Conservation (phyloP, 2,888 invertebrate species). For the Fragum whitleyi region DNA sequence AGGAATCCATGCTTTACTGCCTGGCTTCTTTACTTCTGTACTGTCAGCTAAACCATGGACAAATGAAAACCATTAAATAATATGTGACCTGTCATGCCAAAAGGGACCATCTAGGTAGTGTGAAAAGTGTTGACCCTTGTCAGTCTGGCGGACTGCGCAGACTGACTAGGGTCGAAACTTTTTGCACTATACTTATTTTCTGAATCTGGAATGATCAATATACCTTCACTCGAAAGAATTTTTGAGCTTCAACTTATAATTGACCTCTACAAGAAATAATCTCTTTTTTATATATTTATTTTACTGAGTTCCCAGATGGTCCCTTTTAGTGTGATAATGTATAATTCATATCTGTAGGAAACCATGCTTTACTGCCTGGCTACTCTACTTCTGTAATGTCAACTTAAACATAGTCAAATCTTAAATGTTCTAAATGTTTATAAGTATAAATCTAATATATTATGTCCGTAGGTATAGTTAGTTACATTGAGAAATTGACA, state of each 20-base stretch:
- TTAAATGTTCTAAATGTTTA: slow-evolving; percentile 88
- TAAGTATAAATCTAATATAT: slow-evolving; percentile 99
- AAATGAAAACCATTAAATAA: neutral
- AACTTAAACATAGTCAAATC: slow-evolving; percentile 32
- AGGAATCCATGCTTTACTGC: slow-evolving; percentile 84
- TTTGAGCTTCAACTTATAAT: too few species aligned
- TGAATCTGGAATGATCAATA: too few species aligned
- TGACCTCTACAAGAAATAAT: too few species aligned
- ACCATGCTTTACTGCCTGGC: slow-evolving; percentile 82
- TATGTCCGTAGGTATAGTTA: slow-evolving; percentile 86
- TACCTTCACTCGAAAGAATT: neutral
- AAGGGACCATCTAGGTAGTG: too few species aligned
- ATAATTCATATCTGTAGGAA: slow-evolving; percentile 90
- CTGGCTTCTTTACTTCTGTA: slow-evolving; percentile 43
- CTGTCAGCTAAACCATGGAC: slow-evolving; percentile 46
- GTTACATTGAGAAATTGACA: too few species aligned
- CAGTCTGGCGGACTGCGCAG: too few species aligned
- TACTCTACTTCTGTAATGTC: slow-evolving; percentile 48
- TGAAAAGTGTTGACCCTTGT: too few species aligned
- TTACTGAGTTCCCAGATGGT: too few species aligned
- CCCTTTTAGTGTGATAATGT: slow-evolving; percentile 93
- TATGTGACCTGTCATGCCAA: too few species aligned
- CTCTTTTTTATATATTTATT: too few species aligned
- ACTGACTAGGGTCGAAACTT: too few species aligned
- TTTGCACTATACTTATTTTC: too few species aligned